Evolutionary conservation across 2,888 invertebrate genomes (phyloP), one percentile per base, ranked within the genome.

Genomic region (Thalpophila matura): DNA sequence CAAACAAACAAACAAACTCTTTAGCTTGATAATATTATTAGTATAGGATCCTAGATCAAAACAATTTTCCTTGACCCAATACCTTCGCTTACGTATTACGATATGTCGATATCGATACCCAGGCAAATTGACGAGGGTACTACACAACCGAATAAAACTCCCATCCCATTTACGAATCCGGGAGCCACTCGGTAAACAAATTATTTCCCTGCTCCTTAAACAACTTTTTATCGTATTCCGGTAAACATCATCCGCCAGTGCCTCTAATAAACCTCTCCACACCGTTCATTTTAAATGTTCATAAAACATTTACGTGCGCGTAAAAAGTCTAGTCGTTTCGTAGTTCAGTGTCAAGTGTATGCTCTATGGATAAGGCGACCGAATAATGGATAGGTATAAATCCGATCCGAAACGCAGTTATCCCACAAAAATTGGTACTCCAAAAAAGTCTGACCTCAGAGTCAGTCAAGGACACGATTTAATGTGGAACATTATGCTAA

Each of bases 271-370:
- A 69, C 46, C 49, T 53, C 49, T 37, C 68, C 27, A 33, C 53
- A 37, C 20, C 38, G 47, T 53, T 74, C 27, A 26, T 43, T 74
- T 55, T 46, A 5, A 74, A 70, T 56, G 75, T 55, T 51, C 54
- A 53, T 74, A 74, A 70, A 74, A 62, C 9, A 46, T 74, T 74
- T 54, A 70, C 22, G 62, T 49, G 46, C 37, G 31, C 50, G 43
- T 74, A 69, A 74, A 73, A 43, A 31, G 18, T 4, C 20, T 35
- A 10, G 7, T 37, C n/a, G 16, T 27, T 49, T 29, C 16, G 16
- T 55, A 18, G 46, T 50, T 53, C 47, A 45, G 35, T 61, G 69
- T 50, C 42, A 74, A 31, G 63, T 69, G 68, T 50, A 29, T 67
- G 24, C 31, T 16, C 38, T 24, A 22, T 31, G 16, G 18, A 9